A percentile compares a stretch with the other conserved stretches of the same genome.
Conservation (phyloP, 2,797 vertebrate species). For the Parambassis ranga region DNA sequence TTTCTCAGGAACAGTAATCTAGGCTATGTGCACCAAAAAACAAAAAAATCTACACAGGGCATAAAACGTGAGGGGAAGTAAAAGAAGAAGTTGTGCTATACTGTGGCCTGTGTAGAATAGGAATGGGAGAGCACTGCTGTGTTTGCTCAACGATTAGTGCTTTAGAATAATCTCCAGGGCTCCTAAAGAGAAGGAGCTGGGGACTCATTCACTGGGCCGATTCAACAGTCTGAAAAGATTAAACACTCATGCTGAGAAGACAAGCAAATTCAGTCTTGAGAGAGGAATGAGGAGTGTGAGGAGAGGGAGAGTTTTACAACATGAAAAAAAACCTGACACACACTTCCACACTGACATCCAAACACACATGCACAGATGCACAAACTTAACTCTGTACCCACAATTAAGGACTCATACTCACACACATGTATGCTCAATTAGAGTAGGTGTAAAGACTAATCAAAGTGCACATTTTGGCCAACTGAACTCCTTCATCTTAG, state of each 20-base stretch:
- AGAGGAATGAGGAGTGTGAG: constrained; percentile 94
- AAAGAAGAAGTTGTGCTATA: constrained; percentile 88
- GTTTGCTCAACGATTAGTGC: constrained; percentile 99
- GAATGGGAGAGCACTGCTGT: constrained; percentile 98
- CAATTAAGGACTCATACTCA: constrained; percentile 48
- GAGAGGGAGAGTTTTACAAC: constrained; percentile 69
- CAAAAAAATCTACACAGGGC: constrained; percentile 69
- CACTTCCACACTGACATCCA: constrained; percentile 51
- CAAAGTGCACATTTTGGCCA: constrained; percentile 77
- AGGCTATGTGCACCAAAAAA: constrained; percentile 68
- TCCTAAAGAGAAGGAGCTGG: constrained; percentile 95
- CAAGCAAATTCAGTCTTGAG: constrained; percentile 98
- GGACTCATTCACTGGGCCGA: constrained; percentile 98
- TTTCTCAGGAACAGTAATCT: constrained; percentile 76
- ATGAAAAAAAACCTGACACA: constrained; percentile 46
- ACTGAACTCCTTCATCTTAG: constrained; percentile 79
- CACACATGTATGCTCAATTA: constrained; percentile 78
- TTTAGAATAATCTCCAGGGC: constrained; percentile 99
- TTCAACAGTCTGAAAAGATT: constrained; percentile 99
- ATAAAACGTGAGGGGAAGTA: constrained; percentile 68
- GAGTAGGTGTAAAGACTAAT: constrained; percentile 78
- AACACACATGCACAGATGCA: constrained; percentile 63
- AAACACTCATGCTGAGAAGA: constrained; percentile 99
- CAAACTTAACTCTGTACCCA: constrained; percentile 52
- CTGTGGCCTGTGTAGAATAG: constrained; percentile 93